Base-by-base conservation (phyloP, 2,888 invertebrate genomes). In the Drosophila diplacantha region DNA sequence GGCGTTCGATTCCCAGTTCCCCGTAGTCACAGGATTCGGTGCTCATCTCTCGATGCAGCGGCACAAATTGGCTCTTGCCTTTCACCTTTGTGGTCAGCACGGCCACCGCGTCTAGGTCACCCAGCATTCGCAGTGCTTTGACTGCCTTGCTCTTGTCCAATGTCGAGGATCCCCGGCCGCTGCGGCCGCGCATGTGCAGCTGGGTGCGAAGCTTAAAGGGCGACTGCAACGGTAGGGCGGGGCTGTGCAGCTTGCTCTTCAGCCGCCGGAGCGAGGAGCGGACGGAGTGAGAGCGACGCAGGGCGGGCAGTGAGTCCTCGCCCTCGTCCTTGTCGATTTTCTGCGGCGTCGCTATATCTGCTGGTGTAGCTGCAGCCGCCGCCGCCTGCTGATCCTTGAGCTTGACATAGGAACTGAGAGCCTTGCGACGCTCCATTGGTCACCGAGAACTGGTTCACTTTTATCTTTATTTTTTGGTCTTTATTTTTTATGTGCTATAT, bases 231-330 rank as follows among this genome's bases (percentile, higher is more conserved):
- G 73, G 38, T 35, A 79, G 65, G 44, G 68, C 78, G 29, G 81
- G 81, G 62, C 85, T 85, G 18, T 87, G 79, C 47, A 87, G 74
- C 75, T 91, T 90, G 89, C 92, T 91, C 85, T 92, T 91, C 63
- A 93, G 91, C 85, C 92, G 87, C 72, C 93, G 91, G 74, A 93
- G 88, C 73, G 93, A 93, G 74, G 93, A 92, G 79, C 93, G 90
- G 85, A 93, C 92, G 72, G 93, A 93, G 86, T 92, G 90, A 73
- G 93, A 91, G 73, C 93, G 91, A 73, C 92, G 91, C 76, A 91
- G 63, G 5, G 72, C 61, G 26, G 83, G 83, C 55, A 76, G 34
- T 1, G 67, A 64, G 49, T 79, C 63, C 3, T 20, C 72, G 41
- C 47, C 49, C 22, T 54, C 69, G 32, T 46, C 31, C 31, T 31